Conservation (phyloP, 2,113 vertebrate genomes). For the Struthidea cinerea region DNA sequence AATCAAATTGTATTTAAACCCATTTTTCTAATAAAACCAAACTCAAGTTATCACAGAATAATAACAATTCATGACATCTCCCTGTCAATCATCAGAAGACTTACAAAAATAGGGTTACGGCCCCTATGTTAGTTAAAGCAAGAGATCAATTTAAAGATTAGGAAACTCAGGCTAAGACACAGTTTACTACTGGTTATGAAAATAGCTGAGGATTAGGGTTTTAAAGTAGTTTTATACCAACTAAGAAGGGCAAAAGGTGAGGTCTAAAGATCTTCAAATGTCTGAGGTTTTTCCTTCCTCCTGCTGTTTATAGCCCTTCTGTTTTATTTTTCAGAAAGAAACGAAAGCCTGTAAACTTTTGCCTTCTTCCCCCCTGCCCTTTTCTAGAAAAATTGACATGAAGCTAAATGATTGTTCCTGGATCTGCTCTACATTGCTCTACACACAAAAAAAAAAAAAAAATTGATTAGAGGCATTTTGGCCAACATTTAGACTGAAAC, state of each 20-base stretch:
- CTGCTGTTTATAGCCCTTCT: neutral
- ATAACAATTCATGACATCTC: neutral
- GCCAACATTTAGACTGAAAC: neutral
- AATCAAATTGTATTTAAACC: neutral
- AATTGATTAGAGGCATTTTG: neutral
- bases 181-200: neutral
- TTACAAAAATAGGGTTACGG: neutral
- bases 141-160: neutral
- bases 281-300: neutral
- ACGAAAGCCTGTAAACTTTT: neutral
- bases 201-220: neutral
- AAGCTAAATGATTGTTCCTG: neutral
- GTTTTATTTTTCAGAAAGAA: neutral
- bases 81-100: neutral
- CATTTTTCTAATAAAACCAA: neutral
- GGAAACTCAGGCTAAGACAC: neutral
- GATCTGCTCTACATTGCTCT: neutral
- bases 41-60: neutral
- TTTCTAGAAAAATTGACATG: neutral
- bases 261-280: neutral
- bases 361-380: neutral
- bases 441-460: fast-evolving
- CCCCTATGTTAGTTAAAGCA: neutral
- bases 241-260: neutral
- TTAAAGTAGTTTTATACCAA: neutral